Conservation (phyloP, 2,888 invertebrate genomes). For the Tetanocera ferruginea region DNA sequence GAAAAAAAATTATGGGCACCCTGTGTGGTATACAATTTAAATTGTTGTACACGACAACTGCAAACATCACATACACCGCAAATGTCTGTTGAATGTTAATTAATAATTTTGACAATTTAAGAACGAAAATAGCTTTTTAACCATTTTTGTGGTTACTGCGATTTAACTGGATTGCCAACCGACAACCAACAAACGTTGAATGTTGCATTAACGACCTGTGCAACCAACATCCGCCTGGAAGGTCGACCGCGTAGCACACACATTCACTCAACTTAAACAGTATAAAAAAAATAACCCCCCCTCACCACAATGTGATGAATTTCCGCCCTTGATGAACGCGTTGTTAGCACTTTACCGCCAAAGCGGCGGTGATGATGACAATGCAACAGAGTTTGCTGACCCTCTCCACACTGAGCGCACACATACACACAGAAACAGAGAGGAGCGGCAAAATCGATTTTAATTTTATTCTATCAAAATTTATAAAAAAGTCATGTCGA, state of each 20-base stretch:
- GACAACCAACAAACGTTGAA: not conserved
- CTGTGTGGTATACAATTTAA: too few species aligned
- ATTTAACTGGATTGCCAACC: constrained; percentile 3
- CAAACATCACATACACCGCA: constrained; percentile 13
- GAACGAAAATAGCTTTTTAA: constrained; percentile 24
- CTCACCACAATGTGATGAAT: constrained; percentile 42
- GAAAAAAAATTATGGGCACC: too few species aligned
- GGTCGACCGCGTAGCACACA: constrained; percentile 49
- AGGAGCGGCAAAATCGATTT: too few species aligned
- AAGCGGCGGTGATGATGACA: too few species aligned
- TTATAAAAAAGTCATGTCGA: too few species aligned
- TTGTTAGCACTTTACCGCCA: not conserved
- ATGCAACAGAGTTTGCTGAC: not conserved
- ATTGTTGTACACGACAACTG: constrained; percentile 1
- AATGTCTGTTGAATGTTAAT: constrained; percentile 30
- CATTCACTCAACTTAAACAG: constrained; percentile 43
- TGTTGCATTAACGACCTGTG: not conserved
- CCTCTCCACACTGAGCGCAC: not conserved
- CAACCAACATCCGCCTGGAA: not conserved
- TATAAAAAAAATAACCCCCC: constrained; percentile 35
- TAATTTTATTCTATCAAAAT: too few species aligned
- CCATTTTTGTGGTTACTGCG: constrained; percentile 2
- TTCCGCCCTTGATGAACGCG: constrained; percentile 31
- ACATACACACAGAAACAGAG: not conserved
- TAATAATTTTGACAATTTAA: constrained; percentile 30